A percentile compares a stretch with the other conserved stretches of the same genome.
phyloP scores from a whole-genome alignment of 2,113 vertebrate species.

The Halichoerus grypus region DNA sequence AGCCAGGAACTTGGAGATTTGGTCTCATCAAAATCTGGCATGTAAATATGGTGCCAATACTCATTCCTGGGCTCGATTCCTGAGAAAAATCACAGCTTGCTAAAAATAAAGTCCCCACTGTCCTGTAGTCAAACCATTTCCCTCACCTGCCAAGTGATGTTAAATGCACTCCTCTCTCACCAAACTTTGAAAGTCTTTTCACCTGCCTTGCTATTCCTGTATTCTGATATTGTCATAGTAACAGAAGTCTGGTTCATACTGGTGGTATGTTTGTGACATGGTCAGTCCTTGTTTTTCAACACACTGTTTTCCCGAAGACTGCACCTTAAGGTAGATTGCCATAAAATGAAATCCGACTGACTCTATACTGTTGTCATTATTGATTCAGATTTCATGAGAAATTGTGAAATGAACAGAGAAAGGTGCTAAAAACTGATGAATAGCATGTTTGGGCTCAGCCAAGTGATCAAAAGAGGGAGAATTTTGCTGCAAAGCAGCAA shows the following conservation, averaged over 20 bases:
- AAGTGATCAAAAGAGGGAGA: background rate
- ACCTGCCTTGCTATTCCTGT: background rate
- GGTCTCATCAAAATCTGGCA: background rate
- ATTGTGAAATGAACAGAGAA: constrained; percentile 17
- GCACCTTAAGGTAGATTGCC: background rate
- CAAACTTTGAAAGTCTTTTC: background rate
- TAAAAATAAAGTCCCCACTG: background rate
- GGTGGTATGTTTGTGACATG: background rate
- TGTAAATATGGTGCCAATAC: background rate
- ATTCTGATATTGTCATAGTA: background rate
- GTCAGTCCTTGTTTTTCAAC: background rate
- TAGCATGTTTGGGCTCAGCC: background rate
- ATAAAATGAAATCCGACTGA: constrained; percentile 1
- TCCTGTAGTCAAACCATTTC: background rate
- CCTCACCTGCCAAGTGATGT: background rate
- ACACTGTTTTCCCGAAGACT: background rate
- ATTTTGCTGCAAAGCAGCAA: background rate
- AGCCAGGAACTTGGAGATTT: background rate
- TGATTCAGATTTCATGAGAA: constrained; percentile 31
- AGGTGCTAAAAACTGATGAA: background rate
- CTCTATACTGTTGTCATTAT: background rate
- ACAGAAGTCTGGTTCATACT: background rate
- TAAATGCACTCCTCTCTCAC: background rate
- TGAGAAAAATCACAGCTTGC: constrained; percentile 18
- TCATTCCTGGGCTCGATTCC: constrained; percentile 2